phyloP scores from a whole-genome alignment of 2,888 invertebrate genomes.

The Pristionchus fissidentatus region DNA sequence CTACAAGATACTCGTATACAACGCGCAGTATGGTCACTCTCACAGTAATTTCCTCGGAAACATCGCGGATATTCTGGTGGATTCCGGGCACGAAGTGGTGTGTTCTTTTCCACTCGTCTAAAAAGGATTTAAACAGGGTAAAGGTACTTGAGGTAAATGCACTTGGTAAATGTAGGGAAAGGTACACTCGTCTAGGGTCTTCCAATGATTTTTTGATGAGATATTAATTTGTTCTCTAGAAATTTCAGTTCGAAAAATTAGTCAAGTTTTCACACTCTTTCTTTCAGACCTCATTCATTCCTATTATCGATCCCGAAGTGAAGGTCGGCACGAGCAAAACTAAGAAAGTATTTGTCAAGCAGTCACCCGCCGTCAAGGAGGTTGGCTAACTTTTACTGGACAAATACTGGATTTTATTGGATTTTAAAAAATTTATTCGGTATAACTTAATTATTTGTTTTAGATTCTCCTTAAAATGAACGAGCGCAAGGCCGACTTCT shows the following conservation, averaged over 20 bases:
- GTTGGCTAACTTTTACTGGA: not conserved
- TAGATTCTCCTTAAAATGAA: slow-evolving; percentile 2
- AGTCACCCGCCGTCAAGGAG: not conserved
- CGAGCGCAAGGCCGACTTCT: slow-evolving; percentile 27
- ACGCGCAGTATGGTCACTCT: slow-evolving; percentile 1
- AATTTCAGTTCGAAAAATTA: too few relatives aligned
- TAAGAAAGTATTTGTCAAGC: not conserved
- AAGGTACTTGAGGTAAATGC: not conserved
- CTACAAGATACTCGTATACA: slow-evolving; percentile 42
- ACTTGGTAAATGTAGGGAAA: too few relatives aligned
- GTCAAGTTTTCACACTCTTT: too few relatives aligned
- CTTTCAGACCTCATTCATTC: slow-evolving; percentile 31
- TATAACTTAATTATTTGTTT: not conserved
- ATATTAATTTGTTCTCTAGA: too few relatives aligned
- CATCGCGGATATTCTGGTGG: slow-evolving; percentile 34
- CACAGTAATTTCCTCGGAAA: slow-evolving; percentile 31
- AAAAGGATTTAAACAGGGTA: not conserved
- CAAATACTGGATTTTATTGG: not conserved
- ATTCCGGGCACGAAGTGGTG: slow-evolving; percentile 32
- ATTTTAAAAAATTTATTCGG: not conserved
- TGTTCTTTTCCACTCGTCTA: not conserved
- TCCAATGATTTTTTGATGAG: too few relatives aligned
- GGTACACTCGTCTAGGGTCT: not conserved
- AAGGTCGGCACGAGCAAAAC: slow-evolving; percentile 26
- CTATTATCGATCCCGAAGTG: not conserved